phyloP scores from a whole-genome alignment of 23 tunicate genomes.

The Phallusia fumigata region DNA sequence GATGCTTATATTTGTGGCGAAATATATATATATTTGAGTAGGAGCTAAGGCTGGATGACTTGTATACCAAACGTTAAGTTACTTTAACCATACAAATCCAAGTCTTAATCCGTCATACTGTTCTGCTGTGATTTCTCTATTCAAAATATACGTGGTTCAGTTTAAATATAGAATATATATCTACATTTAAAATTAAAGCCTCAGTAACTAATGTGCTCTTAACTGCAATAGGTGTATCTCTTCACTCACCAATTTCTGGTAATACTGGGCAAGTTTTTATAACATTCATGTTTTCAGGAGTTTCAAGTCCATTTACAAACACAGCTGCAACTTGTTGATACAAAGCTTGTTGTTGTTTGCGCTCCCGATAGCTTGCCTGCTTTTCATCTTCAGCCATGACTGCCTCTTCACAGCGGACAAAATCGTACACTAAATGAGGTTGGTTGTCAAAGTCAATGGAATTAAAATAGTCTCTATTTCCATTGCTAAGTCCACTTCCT shows the following conservation, averaged over 20 bases:
- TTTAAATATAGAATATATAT: no score
- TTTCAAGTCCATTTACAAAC: constrained; percentile 48
- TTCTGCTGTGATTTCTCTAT: no score
- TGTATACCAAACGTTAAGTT: no score
- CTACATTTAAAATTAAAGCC: no score
- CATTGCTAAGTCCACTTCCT: not conserved
- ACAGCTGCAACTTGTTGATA: constrained; percentile 85
- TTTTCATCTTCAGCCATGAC: constrained; percentile 64
- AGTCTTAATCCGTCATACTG: no score
- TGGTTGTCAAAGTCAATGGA: constrained; percentile 12
- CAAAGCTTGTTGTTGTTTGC: constrained; percentile 63
- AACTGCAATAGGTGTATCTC: not conserved
- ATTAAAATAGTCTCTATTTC: not conserved
- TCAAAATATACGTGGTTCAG: no score
- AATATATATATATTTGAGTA: no score
- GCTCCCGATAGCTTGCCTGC: constrained; percentile 60
- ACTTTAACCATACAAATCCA: no score
- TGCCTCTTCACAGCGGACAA: constrained; percentile 76
- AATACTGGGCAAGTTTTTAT: constrained; percentile 47
- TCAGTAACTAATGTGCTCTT: no score
- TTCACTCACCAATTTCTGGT: constrained; percentile 60
- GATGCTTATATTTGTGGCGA: no score
- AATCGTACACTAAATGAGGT: constrained; percentile 64
- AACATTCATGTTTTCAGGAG: constrained; percentile 16
- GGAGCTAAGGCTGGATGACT: no score